Evolutionary conservation across 2,888 invertebrate species (phyloP).

Genomic region (Erpobdella octoculata): DNA sequence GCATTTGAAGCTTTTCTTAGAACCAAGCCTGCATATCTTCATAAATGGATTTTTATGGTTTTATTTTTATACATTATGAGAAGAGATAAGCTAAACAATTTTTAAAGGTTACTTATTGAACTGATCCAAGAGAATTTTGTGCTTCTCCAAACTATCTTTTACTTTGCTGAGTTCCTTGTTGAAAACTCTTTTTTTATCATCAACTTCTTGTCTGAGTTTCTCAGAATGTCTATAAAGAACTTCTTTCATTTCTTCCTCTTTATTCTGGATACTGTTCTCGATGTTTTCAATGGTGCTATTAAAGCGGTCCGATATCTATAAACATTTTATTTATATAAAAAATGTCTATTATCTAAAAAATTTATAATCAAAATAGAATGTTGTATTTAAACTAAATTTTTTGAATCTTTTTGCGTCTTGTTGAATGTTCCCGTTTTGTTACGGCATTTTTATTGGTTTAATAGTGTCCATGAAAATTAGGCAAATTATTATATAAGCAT

Average conservation of each 20-base stretch:
- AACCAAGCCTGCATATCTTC: slow-evolving; percentile 9
- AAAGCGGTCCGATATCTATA: slow-evolving; percentile 20
- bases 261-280: slow-evolving; percentile 16
- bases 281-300: slow-evolving; percentile 18
- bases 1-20: slow-evolving; percentile 9
- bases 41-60: neutral
- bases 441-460: no score
- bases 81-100: neutral
- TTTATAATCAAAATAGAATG: no score
- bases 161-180: slow-evolving; percentile 15
- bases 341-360: no score
- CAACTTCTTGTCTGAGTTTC: slow-evolving; percentile 17
- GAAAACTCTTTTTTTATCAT: slow-evolving; percentile 16
- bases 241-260: slow-evolving; percentile 20
- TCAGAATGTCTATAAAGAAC: neutral
- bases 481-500: no score
- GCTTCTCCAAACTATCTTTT: slow-evolving; percentile 2
- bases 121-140: slow-evolving; percentile 19
- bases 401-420: no score
- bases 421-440: no score
- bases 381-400: no score
- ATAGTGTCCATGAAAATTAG: no score
- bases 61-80: neutral
- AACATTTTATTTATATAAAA: no score
- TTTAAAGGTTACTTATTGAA: neutral